These are phyloP conservation scores for Globodera rostochiensis DNA, from an alignment of 1,140 invertebrate species.

Conservation along the genomic window DNA sequence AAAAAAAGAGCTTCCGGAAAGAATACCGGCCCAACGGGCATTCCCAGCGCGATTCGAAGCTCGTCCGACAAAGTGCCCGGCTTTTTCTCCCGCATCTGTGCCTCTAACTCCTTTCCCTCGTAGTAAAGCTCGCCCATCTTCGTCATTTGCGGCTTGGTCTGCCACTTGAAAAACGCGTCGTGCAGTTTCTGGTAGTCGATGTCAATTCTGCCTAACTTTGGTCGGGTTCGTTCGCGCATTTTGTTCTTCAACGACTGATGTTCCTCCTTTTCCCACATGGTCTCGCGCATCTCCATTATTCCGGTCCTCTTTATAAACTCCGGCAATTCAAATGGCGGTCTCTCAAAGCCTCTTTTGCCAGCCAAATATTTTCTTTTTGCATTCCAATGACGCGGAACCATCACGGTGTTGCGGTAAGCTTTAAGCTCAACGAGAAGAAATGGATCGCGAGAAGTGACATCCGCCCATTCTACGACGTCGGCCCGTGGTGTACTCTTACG, in stretches of 20 bases:
- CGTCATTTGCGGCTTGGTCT: constrained; percentile 97
- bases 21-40: constrained; percentile 87
- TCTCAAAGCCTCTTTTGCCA: constrained; percentile 97
- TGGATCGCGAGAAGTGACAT: constrained; percentile 95
- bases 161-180: constrained; percentile 99
- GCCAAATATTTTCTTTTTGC: constrained; percentile 94
- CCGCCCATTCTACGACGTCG: constrained; percentile 99
- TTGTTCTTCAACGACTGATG: constrained; percentile 94
- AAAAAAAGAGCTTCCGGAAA: not conserved
- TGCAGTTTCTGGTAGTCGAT: constrained; percentile 99
- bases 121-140: constrained; percentile 99
- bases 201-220: constrained; percentile 98
- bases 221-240: constrained; percentile 93
- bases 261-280: constrained; percentile 88
- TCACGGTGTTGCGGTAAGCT: constrained; percentile 83
- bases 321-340: constrained; percentile 95
- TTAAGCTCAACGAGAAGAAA: constrained; percentile 91
- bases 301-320: constrained; percentile 98
- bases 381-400: constrained; percentile 97
- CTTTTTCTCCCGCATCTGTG: constrained; percentile 94
- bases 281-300: constrained; percentile 98
- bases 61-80: constrained; percentile 95
- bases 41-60: constrained; percentile 89
- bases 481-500: constrained; percentile 72
- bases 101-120: constrained; percentile 99